Evolutionary conservation across 2,888 invertebrate species (phyloP).

Genomic region (Zhengitettix transpicula): DNA sequence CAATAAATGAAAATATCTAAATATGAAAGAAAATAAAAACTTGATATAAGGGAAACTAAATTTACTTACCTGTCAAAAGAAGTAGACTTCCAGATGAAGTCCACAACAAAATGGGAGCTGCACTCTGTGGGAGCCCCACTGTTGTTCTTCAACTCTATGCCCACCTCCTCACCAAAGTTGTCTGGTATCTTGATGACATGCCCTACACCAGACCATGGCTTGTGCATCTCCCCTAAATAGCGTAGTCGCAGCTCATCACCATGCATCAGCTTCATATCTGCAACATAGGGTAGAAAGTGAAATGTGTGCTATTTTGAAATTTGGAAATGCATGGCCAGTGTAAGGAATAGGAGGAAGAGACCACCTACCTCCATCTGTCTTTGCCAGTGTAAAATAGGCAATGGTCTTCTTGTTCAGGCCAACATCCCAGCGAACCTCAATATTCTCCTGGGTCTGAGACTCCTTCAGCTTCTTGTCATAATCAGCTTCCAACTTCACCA

Average conservation of each 20-base stretch:
- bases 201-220: constrained; percentile 94
- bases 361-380: constrained; percentile 66
- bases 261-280: constrained; percentile 96
- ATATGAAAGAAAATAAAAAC: not conserved
- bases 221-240: constrained; percentile 83
- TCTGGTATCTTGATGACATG: constrained; percentile 94
- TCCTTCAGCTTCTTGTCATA: constrained; percentile 96
- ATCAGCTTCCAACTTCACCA: constrained; percentile 94
- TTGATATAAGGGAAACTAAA: too few relatives aligned
- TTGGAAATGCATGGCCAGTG: too few relatives aligned
- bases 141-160: constrained; percentile 85
- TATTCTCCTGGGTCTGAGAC: constrained; percentile 94
- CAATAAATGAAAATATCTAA: not conserved
- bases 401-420: constrained; percentile 96
- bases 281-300: not conserved
- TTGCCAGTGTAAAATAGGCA: constrained; percentile 92
- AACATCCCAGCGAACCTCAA: constrained; percentile 96
- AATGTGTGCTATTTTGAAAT: not conserved
- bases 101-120: constrained; percentile 89
- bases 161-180: constrained; percentile 95
- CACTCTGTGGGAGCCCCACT: constrained; percentile 86
- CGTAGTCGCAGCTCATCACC: constrained; percentile 91
- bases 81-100: constrained; percentile 98
- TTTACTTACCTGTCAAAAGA: constrained; percentile 82
- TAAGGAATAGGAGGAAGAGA: not conserved